Evolutionary conservation across 2,888 invertebrate species (phyloP).

Genomic region (Trilocha varians): DNA sequence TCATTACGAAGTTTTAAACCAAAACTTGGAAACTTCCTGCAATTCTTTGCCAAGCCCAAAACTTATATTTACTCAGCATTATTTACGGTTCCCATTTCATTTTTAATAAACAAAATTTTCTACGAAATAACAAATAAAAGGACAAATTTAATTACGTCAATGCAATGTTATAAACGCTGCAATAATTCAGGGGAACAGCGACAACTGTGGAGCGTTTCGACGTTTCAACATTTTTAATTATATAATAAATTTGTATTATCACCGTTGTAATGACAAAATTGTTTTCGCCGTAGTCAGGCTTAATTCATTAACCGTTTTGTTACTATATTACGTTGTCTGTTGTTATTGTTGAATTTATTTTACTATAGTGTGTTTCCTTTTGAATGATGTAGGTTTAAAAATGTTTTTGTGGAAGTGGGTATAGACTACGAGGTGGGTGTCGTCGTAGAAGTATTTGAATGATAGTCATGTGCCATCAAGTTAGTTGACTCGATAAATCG

Average conservation of each 20-base stretch:
- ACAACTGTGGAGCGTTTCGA: slow-evolving; percentile 30
- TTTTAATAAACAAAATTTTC: not conserved
- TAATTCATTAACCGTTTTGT: slow-evolving; percentile 54
- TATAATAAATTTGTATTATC: slow-evolving; percentile 66
- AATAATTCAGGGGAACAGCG: slow-evolving; percentile 2
- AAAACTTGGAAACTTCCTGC: no score
- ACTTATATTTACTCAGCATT: no score
- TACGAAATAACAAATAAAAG: not conserved
- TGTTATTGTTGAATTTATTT: not conserved
- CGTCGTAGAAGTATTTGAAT: no score
- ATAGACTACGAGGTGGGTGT: no score
- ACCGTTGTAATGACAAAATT: slow-evolving; percentile 50
- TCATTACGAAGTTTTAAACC: no score
- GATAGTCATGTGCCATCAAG: no score
- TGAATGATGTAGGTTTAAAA: not conserved
- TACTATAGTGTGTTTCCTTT: not conserved
- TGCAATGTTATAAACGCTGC: not conserved
- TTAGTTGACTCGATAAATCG: no score
- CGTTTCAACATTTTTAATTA: slow-evolving; percentile 59
- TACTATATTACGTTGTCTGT: slow-evolving; percentile 24
- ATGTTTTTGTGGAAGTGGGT: not conserved
- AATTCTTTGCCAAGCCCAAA: no score
- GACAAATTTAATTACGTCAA: not conserved
- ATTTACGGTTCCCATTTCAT: no score
- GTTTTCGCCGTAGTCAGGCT: slow-evolving; percentile 49